These are phyloP conservation scores for Drosophila robusta DNA, from an alignment of 2,888 invertebrate genomes.

Conservation along the genomic window DNA sequence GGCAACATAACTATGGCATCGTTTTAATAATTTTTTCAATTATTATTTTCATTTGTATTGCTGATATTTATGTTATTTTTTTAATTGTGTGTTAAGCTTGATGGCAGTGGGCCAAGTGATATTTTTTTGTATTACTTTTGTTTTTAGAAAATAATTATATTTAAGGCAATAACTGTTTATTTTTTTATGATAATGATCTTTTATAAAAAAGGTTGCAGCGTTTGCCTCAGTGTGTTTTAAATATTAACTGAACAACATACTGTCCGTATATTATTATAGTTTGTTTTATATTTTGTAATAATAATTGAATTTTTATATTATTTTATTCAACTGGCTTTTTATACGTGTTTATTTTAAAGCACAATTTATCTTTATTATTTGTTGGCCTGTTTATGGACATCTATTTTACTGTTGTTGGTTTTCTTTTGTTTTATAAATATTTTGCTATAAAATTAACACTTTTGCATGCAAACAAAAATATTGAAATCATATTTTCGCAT, in stretches of 20 bases:
- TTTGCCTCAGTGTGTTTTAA: not conserved
- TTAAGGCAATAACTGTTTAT: no score
- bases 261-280: no score
- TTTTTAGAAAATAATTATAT: no score
- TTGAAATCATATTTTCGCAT: not conserved
- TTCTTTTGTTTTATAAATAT: not conserved
- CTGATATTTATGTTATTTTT: conserved; percentile 5
- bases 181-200: no score
- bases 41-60: not conserved
- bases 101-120: not conserved
- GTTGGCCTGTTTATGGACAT: not conserved
- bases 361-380: not conserved
- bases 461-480: not conserved
- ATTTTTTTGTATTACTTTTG: no score
- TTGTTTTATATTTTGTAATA: not conserved
- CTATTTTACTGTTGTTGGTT: no score
- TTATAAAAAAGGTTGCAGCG: no score
- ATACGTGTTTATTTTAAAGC: not conserved
- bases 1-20: not conserved
- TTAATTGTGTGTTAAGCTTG: not conserved
- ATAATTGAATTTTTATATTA: not conserved
- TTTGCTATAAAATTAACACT: not conserved
- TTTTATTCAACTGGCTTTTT: no score
- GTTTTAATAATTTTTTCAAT: conserved; percentile 1
- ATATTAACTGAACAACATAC: not conserved